phyloP scores from a whole-genome alignment of 2,113 vertebrate species.

The Cavia aperea region DNA sequence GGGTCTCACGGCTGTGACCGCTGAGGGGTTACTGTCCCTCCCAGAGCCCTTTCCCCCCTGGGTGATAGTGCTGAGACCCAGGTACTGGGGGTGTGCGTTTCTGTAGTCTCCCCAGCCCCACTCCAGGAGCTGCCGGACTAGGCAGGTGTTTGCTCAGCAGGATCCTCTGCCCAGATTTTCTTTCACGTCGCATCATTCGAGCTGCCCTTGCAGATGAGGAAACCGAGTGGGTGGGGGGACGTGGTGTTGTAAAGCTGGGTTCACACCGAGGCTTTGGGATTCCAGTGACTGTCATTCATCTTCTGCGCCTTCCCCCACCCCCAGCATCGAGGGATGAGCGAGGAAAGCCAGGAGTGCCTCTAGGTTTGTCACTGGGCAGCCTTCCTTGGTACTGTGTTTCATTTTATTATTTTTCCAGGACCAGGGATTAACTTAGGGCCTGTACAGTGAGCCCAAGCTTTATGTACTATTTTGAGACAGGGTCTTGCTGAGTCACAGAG shows the following conservation, averaged over 20 bases:
- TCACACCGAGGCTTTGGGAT: neutral
- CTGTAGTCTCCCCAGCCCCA: neutral
- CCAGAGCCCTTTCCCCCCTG: neutral
- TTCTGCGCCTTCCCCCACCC: neutral
- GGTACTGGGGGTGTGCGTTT: neutral
- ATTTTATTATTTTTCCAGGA: neutral
- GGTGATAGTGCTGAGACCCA: neutral
- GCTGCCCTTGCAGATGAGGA: neutral
- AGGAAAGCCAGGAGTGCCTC: neutral
- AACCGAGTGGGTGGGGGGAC: neutral
- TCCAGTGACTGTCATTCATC: neutral
- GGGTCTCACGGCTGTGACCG: neutral
- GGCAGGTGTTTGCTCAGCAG: too few species aligned
- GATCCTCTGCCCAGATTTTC: fast-evolving
- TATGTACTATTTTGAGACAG: neutral
- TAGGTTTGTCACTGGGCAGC: neutral
- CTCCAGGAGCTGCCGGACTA: too few species aligned
- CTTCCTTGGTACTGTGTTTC: neutral
- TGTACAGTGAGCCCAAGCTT: neutral
- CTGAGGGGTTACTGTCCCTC: too few species aligned
- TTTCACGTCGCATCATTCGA: neutral
- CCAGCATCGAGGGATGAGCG: neutral
- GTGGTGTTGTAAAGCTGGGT: neutral
- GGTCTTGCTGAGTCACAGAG: neutral
- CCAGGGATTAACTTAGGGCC: neutral